phyloP scores from a whole-genome alignment of 1,140 invertebrate genomes.

The Bombus pyrosoma region DNA sequence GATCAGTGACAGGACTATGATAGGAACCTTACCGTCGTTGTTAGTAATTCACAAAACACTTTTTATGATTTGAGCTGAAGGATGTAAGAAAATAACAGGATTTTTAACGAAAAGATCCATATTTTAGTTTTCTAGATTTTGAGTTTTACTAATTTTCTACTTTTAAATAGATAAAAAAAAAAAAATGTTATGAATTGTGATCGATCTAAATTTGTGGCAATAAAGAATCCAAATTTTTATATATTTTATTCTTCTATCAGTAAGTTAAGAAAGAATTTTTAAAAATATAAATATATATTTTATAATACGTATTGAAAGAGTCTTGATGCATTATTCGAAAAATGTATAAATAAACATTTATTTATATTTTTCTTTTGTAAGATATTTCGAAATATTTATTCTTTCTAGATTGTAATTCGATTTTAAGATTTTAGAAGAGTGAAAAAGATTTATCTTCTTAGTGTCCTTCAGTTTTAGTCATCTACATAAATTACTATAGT shows the following conservation, averaged over 20 bases:
- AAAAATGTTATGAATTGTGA: not conserved
- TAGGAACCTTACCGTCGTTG: slow-evolving; percentile 71
- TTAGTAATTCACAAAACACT: slow-evolving; percentile 70
- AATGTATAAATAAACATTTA: not conserved
- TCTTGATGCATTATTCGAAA: not conserved
- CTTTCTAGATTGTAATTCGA: not conserved
- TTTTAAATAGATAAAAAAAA: not conserved
- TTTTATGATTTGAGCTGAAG: slow-evolving; percentile 68
- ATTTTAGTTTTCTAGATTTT: not conserved
- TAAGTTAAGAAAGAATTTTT: slow-evolving; percentile 8
- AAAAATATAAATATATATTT: slow-evolving; percentile 12
- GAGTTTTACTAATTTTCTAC: not conserved
- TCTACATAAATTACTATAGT: slow-evolving; percentile 67
- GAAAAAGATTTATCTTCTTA: slow-evolving; percentile 16
- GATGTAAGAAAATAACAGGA: slow-evolving; percentile 42
- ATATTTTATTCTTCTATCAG: slow-evolving; percentile 17
- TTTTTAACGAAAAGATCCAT: not conserved
- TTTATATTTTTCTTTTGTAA: slow-evolving; percentile 22
- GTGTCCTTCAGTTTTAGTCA: slow-evolving; percentile 70
- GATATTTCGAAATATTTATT: slow-evolving; percentile 8
- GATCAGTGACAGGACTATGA: slow-evolving; percentile 69
- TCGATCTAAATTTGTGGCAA: slow-evolving; percentile 24
- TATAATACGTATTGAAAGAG: not conserved
- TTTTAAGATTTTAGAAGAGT: not conserved
- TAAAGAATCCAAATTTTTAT: slow-evolving; percentile 34